A percentile compares a stretch with the other conserved stretches of the same genome.
These are phyloP conservation scores for Hippocampus guttulatus DNA, from an alignment of 2,113 vertebrate species.

Conservation along the genomic window DNA sequence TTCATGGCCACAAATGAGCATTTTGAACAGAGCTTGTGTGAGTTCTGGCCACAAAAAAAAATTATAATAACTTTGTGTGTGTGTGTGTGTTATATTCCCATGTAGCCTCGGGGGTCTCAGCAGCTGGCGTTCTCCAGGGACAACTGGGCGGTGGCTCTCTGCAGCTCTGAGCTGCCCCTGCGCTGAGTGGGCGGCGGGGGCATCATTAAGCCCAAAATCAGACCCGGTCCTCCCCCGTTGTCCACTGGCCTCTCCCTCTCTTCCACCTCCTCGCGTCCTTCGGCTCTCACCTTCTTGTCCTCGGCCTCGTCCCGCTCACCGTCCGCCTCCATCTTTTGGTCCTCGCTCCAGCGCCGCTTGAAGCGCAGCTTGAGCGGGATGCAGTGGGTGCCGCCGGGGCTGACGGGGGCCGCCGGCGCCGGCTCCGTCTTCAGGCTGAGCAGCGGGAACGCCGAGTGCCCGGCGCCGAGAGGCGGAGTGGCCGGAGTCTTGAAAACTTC, in stretches of 20 bases:
- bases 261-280: slow-evolving; percentile 58
- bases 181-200: slow-evolving; percentile 61
- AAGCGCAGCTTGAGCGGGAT: slow-evolving; percentile 89
- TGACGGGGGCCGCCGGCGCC: slow-evolving; percentile 53
- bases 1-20: not conserved
- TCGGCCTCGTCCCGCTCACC: slow-evolving; percentile 70
- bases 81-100: no score
- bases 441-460: slow-evolving; percentile 28
- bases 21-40: not conserved
- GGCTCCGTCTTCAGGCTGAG: slow-evolving; percentile 66
- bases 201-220: slow-evolving; percentile 48
- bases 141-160: slow-evolving; percentile 85
- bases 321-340: slow-evolving; percentile 84
- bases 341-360: slow-evolving; percentile 89
- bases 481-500: slow-evolving; percentile 88
- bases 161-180: slow-evolving; percentile 82
- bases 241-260: slow-evolving; percentile 36
- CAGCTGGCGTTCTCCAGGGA: slow-evolving; percentile 83
- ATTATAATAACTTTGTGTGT: no score
- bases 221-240: slow-evolving; percentile 32
- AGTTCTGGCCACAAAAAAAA: no score
- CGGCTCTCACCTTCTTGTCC: slow-evolving; percentile 79
- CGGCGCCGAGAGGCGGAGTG: slow-evolving; percentile 45
- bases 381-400: slow-evolving; percentile 70
- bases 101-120: slow-evolving; percentile 48